Base-by-base conservation (phyloP, 2,888 invertebrate species). In the Silvanus unidentatus region DNA sequence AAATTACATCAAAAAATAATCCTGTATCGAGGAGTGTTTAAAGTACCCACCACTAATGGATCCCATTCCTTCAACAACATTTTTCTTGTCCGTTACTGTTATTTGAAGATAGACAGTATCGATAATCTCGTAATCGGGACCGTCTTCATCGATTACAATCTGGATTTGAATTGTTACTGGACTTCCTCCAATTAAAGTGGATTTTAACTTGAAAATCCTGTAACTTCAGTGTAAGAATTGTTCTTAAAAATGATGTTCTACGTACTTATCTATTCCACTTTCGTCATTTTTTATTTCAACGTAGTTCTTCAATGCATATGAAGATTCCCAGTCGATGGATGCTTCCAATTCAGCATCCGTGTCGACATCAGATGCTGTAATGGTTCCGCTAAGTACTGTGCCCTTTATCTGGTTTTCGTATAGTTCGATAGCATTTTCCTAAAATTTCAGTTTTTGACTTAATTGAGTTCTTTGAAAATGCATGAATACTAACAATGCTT, bases 311-410 rank as follows among this genome's bases (percentile, higher is more conserved):
- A 32, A 5, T 8, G 32, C 32, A 9, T 32, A 32, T 0, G 78
- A 75, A 1, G 69, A 62, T 0, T 69, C 60, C 84, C 84, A 84
- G 50, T 79, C 69, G 30, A 84, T 82, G 36, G 70, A 69, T 54
- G 83, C 81, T 27, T 58, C 54, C 30, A 84, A 65, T 9, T 73
- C 55, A 0, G 82, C 79, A 1, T 75, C 74, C 2, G 77, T 76
- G 59, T 84, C 84, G 0, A 76, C 75, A 66, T 82, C 84, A 0
- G 70, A 75, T 1, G 77, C 84, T 2, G 60, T 68, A 47, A 82
- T 77, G 2, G 41, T 57, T 11, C 57, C 59, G 13, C 69, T 66
- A 29, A 82, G 70, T 40, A 57, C 37, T 37, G 61, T 65, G 1
- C 72, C 74, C 6, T 64, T 63, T 1, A 66, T 62, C 1, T 73